A percentile compares a stretch with the other conserved stretches of the same genome.
phyloP scores from a whole-genome alignment of 1,140 invertebrate species.

The Lepidostoma basale region DNA sequence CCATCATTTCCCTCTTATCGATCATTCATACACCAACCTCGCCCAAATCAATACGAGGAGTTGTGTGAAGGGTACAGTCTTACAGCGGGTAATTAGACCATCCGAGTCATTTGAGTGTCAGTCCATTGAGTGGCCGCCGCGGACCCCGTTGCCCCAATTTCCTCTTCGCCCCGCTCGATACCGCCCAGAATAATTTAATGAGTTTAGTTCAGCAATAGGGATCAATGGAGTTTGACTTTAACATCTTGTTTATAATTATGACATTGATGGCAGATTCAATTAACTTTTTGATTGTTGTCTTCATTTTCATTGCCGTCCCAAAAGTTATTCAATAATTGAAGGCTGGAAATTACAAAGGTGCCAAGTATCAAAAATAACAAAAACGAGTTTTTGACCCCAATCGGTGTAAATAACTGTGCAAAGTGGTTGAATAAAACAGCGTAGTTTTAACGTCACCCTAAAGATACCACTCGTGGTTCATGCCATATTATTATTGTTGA shows the following conservation, averaged over 20 bases:
- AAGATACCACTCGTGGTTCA: too few relatives aligned
- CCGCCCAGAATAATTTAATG: not conserved
- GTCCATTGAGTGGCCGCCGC: slow-evolving; percentile 7
- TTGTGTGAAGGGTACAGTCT: not conserved
- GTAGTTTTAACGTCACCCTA: too few relatives aligned
- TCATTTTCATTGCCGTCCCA: too few relatives aligned
- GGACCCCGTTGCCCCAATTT: not conserved
- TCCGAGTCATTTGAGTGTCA: not conserved
- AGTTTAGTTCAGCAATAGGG: not conserved
- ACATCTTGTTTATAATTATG: slow-evolving; percentile 5
- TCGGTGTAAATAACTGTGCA: too few relatives aligned
- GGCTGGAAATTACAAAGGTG: too few relatives aligned
- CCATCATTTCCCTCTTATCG: not conserved
- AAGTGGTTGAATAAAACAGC: too few relatives aligned
- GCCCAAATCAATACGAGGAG: not conserved
- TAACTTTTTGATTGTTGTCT: not conserved
- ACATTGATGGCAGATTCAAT: not conserved
- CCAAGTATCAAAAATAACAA: too few relatives aligned
- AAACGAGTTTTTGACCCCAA: too few relatives aligned
- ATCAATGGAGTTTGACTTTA: not conserved
- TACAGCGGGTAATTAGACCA: not conserved
- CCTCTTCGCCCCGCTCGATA: slow-evolving; percentile 4
- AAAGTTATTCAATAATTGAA: too few relatives aligned
- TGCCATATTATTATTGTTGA: too few relatives aligned
- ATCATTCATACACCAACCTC: slow-evolving; percentile 1